These are phyloP conservation scores for Zaprionus gabonicus DNA, from an alignment of 1,140 invertebrate genomes.

Conservation along the genomic window DNA sequence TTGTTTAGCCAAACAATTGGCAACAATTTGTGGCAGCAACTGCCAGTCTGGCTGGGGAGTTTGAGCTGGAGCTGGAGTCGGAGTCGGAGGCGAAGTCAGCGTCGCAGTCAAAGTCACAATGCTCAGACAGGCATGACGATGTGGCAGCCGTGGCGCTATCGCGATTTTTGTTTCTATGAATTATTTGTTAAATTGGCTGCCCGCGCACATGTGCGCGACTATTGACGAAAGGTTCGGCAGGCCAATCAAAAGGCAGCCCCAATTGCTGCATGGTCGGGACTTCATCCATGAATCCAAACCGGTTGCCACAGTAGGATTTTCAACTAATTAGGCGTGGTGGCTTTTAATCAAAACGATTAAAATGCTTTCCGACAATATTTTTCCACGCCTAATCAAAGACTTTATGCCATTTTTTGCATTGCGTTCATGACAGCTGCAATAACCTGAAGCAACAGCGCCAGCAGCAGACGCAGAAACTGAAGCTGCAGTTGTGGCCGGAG, in stretches of 20 bases:
- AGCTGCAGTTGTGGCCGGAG: slow-evolving; percentile 18
- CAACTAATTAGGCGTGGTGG: slow-evolving; percentile 81
- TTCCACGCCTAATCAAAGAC: slow-evolving; percentile 81
- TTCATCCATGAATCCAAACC: slow-evolving; percentile 36
- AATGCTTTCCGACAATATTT: slow-evolving; percentile 83
- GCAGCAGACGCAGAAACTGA: not conserved
- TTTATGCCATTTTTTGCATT: slow-evolving; percentile 75
- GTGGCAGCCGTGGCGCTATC: slow-evolving; percentile 70
- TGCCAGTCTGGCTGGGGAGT: slow-evolving; percentile 31
- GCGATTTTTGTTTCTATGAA: slow-evolving; percentile 80
- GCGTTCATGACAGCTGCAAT: slow-evolving; percentile 73
- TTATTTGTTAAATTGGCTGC: slow-evolving; percentile 78
- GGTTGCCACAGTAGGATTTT: slow-evolving; percentile 59
- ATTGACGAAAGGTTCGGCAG: slow-evolving; percentile 73
- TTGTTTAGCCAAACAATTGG: slow-evolving; percentile 77
- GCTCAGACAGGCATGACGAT: slow-evolving; percentile 57
- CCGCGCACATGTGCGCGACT: slow-evolving; percentile 48
- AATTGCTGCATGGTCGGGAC: not conserved
- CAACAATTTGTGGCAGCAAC: slow-evolving; percentile 73
- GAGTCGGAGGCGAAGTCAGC: not conserved
- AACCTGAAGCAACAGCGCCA: slow-evolving; percentile 29
- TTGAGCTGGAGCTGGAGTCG: not conserved
- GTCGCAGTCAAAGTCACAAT: slow-evolving; percentile 59
- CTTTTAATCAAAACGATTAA: slow-evolving; percentile 83
- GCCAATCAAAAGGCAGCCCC: slow-evolving; percentile 32